Base-by-base conservation (phyloP, 2,797 vertebrate genomes). In the Rhincodon typus region DNA sequence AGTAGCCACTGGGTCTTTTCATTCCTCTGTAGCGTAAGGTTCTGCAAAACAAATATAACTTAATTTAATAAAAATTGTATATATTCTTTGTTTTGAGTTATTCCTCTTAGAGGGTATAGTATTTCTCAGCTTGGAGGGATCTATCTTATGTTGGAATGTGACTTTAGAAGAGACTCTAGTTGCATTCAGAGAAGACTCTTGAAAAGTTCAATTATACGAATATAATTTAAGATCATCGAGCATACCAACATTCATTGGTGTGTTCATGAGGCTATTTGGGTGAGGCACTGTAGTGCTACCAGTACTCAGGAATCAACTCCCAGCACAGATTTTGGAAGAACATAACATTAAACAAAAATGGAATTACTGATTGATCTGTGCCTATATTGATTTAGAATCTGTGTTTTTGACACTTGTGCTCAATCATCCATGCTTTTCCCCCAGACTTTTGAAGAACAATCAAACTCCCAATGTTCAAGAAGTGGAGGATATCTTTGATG, bases 401-500 rank as follows among this genome's bases (percentile, higher is more conserved):
- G 57, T 2, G 4, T 66, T 66, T n/a, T 62, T 19, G 34, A 17
- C 17, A 62, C 34, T 6, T 38, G 34, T 27, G 8, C 42, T 94
- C 8, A 27, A 70, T 69, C 66, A 8, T 13, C 13, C 72, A 50
- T 23, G 25, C 46, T 72, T 94, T 23, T 5, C 42, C 72, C 53
- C 15, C 88, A 96, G 95, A 38, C 72, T 96, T 19, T 42, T 96
- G 38, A 53, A 87, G 72, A 94, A 70, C 30, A 94, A 94, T 70
- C 12, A 38, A 77, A 3, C 88, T 77, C 88, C 95, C 27, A 96
- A 57, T 42, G 25, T 13, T 46, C 88, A 96, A 34, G 84, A 96
- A 50, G 88, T 94, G 62, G 95, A 96, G 95, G 95, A 96, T 46
- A 42, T 50, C 66, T 96, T 96, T 94, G 95, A 96, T 94, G 95